Base-by-base conservation (phyloP, 2,888 invertebrate genomes). In the Temnothorax unifasciatus region DNA sequence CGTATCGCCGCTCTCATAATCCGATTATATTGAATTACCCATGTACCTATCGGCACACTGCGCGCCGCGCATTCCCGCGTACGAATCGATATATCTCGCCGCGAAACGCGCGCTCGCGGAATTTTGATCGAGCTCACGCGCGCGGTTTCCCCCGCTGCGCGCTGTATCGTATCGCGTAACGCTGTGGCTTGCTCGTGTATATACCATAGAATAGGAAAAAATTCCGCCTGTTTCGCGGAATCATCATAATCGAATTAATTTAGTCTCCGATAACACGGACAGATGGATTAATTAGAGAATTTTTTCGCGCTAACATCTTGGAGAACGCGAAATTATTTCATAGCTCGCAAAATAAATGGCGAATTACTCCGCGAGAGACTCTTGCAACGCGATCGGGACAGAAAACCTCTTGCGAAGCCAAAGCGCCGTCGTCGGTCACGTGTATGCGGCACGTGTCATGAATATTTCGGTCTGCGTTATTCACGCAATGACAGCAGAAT, bases 401-500 rank as follows among this genome's bases (percentile, higher is more conserved):
- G 9, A 63, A 44, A 63, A 82, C 71, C 85, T 71, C 76, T 57
- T 29, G 44, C 63, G 59, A 4, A 34, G 84, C 34, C 44, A 77
- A 66, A 71, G 84, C 83, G 18, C 38, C 84, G 82, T 77, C 73
- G 82, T 85, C 68, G 85, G 91, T 86, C 90, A 87, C 90, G 90
- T 90, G 90, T 68, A 77, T 25, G 68, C 87, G 89, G 82, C 91
- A 91, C 91, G 91, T 92, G 91, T 88, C 90, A 82, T 21, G 91
- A 91, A 92, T 92, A 93, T 92, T 92, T 93, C 92, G 93, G 93
- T 93, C 92, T 91, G 90, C 93, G 93, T 95, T 95, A 93, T 93
- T 94, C 94, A 93, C 93, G 95, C 94, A 94, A 94, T 92, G 94
- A 95, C 95, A 94, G 94, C 92, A 89, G 92, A 92, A 92, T 93